Evolutionary conservation across 2,113 vertebrate species (phyloP), one percentile per base, ranked within the genome.

Genomic region (Eulemur macaco): DNA sequence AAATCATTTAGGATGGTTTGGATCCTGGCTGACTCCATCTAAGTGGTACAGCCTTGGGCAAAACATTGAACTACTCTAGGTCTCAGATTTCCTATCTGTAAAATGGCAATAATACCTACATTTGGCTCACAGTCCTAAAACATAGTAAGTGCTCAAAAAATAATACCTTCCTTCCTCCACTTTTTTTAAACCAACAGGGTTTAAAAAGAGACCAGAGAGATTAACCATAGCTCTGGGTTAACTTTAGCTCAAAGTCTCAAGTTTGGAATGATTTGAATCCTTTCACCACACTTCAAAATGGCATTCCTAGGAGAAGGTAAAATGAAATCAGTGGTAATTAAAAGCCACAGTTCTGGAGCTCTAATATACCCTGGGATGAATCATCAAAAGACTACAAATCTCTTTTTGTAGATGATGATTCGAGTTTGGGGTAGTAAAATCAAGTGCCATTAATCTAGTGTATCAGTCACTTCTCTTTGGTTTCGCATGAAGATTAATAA

Each of bases 401-500:
- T 90, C 54, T 93, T 68, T 96, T 54, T 50, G 12, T 18, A 50
- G 87, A 64, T 47, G 76, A 95, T 82, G 37, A 66, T 93, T 97
- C 95, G n/a, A 45, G n/a, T 81, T 60, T 88, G 23, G 42, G 66
- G 66, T 69, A 86, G n/a, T 83, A 97, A 92, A 97, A 97, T 91
- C 71, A 84, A 96, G 56, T 69, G 54, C 66, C 89, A 86, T 94
- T 91, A 92, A 94, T 89, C 91, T 82, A 93, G 15, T n/a, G 42
- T 88, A 94, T 89, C 77, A 91, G 77, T 94, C 12, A 68, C 81
- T 95, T 96, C 58, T 87, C n/a, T 50, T 86, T 23, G 0, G 87
- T 74, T 86, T 90, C 86, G 93, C 60, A 29, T 68, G 77, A 64
- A 87, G 77, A 94, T 97, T 96, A 91, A 94, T 96, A 96, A 95